Base-by-base conservation (phyloP, 1,140 invertebrate genomes). In the Drosophila bocki region DNA sequence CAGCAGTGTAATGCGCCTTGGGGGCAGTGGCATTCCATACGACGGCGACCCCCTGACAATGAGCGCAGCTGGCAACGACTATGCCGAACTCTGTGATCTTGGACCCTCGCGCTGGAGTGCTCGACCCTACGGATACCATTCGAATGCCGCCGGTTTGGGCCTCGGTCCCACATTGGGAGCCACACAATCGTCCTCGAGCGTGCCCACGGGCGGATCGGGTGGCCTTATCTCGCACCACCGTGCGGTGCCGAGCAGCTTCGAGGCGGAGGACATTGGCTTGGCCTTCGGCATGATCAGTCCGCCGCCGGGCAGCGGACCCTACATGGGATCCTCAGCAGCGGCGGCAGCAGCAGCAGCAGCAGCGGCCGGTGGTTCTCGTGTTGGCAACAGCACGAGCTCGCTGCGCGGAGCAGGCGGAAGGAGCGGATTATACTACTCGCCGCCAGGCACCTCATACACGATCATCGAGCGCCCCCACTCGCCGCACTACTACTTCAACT, bases 391-490 rank as follows among this genome's bases (percentile, higher is more conserved):
- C 65, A 93, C 92, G 12, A 92, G 91, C 69, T 93, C 92, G 53
- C 64, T 93, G 71, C 87, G 91, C 33, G 83, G 56, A 26, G 69
- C 62, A 61, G 84, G 91, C 91, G 87, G 93, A 8, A 87, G 95
- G 7, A 94, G 95, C n/a, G 95, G 95, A 12, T 93, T 95, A 4
- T 96, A 96, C 86, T 95, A 96, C 82, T 95, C 95, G 39, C 95
- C 95, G 63, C 95, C 95, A 11, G 95, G 96, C 50, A 97, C 96
- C 64, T 97, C 96, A 47, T 97, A 97, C 93, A 97, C 96, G 78
- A 97, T 97, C 92, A 95, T 97, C 79, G 96, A 97, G 93, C 94
- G 96, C 54, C 96, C 96, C 37, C 95, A 96, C 68, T 96, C 96
- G 76, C 96, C 96, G 35, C 95, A 96, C 74, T 93, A 93, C 59